phyloP scores from a whole-genome alignment of 2,113 vertebrate species.

The Sterrhoptilus dennistouni region DNA sequence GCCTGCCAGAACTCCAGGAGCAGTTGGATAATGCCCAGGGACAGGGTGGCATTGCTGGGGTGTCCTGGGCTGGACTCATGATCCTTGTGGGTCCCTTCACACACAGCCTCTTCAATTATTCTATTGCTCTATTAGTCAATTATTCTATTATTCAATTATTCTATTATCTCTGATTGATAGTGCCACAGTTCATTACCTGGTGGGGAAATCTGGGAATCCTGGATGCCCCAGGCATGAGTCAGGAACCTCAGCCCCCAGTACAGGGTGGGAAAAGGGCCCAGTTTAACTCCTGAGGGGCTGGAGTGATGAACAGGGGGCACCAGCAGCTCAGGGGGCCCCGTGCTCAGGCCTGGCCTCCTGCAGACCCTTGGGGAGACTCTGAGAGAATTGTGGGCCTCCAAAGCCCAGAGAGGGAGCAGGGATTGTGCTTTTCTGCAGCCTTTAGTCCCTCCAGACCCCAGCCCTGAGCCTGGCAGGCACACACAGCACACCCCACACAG shows the following conservation, averaged over 20 bases:
- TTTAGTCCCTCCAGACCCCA: not conserved
- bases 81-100: not conserved
- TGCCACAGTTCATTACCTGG: not conserved
- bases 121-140: not conserved
- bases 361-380: not conserved
- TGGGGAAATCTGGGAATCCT: not conserved
- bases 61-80: rapidly evolving
- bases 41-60: not conserved
- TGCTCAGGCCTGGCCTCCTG: not conserved
- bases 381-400: not conserved
- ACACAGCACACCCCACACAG: not conserved
- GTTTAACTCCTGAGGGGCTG: not conserved
- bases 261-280: not conserved
- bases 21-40: rapidly evolving
- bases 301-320: not conserved
- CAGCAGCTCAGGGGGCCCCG: not conserved
- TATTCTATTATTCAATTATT: not conserved
- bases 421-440: not conserved
- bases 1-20: not conserved
- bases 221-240: not conserved
- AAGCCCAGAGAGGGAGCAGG: not conserved
- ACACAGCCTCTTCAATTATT: not conserved
- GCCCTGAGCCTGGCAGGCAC: not conserved
- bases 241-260: not conserved
- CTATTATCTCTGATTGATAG: not conserved